phyloP scores from a whole-genome alignment of 1,140 invertebrate species.

The Polyergus mexicanus region DNA sequence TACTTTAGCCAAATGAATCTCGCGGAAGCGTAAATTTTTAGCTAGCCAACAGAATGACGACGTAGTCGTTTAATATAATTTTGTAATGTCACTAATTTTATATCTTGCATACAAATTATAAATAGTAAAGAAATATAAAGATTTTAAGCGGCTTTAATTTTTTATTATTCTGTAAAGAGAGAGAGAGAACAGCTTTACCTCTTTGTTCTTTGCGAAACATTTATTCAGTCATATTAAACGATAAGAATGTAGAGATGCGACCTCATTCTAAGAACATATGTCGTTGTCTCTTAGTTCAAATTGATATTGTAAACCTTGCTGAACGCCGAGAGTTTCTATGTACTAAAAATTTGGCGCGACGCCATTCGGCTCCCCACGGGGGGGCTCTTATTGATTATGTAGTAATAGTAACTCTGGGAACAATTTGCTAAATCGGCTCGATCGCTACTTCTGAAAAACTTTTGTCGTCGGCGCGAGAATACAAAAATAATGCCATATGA shows the following conservation, averaged over 20 bases:
- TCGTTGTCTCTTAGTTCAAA: slow-evolving; percentile 18
- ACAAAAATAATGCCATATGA: not conserved
- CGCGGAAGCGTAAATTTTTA: slow-evolving; percentile 11
- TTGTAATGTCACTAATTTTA: not conserved
- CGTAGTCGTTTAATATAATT: slow-evolving; percentile 30
- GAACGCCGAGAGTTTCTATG: slow-evolving; percentile 6
- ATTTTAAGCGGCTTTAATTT: slow-evolving; percentile 25
- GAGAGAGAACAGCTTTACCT: too few species aligned
- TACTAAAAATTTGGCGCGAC: slow-evolving; percentile 68
- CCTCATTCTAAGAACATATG: slow-evolving; percentile 52
- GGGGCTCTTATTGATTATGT: slow-evolving; percentile 71
- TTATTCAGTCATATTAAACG: slow-evolving; percentile 19
- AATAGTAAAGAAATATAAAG: slow-evolving; percentile 5
- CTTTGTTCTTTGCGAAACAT: not conserved
- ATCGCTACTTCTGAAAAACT: slow-evolving; percentile 27
- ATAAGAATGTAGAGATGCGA: not conserved
- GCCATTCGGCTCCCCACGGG: slow-evolving; percentile 63
- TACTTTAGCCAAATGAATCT: slow-evolving; percentile 13
- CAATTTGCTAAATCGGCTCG: slow-evolving; percentile 65
- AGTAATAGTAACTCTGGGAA: slow-evolving; percentile 59
- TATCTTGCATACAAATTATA: not conserved
- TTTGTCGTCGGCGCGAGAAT: too few species aligned
- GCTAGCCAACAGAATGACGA: not conserved
- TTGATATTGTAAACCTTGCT: slow-evolving; percentile 64
- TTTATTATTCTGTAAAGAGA: not conserved